phyloP scores from a whole-genome alignment of 2,113 vertebrate genomes.

The Talpa occidentalis region DNA sequence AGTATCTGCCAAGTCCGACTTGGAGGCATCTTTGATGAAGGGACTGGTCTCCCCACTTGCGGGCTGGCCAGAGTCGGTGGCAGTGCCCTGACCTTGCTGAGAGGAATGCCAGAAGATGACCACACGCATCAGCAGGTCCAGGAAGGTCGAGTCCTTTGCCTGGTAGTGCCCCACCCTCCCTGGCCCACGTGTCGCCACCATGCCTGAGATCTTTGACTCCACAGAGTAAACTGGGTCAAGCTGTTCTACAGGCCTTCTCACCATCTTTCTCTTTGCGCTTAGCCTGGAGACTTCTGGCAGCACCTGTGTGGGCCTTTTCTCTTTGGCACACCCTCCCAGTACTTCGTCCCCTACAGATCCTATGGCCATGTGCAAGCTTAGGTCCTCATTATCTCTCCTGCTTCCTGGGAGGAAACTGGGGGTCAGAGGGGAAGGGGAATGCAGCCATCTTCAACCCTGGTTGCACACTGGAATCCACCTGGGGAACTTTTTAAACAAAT shows the following conservation, averaged over 20 bases:
- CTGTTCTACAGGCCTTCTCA: not conserved
- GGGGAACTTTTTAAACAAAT: not conserved
- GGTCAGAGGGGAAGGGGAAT: not conserved
- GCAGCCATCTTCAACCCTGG: not conserved
- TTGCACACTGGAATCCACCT: not conserved
- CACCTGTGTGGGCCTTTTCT: not conserved
- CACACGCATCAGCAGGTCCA: not conserved
- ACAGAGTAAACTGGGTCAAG: not conserved
- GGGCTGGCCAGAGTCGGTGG: not conserved
- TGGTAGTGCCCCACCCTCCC: not conserved
- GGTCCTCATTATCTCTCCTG: not conserved
- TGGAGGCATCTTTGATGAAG: constrained; percentile 62
- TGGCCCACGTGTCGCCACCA: not conserved
- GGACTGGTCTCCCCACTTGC: not conserved
- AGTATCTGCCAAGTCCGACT: constrained; percentile 34
- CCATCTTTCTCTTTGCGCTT: not conserved
- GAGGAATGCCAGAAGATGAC: constrained; percentile 4
- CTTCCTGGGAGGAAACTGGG: not conserved
- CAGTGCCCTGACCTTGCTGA: not conserved
- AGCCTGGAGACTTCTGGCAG: not conserved
- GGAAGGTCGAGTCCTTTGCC: not conserved
- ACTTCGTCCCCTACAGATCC: not conserved
- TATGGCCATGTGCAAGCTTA: not conserved
- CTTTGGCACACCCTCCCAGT: not conserved
- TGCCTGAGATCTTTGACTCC: not conserved